These are phyloP conservation scores for Ceyx cyanopectus DNA, from an alignment of 2,113 vertebrate species.

Conservation along the genomic window DNA sequence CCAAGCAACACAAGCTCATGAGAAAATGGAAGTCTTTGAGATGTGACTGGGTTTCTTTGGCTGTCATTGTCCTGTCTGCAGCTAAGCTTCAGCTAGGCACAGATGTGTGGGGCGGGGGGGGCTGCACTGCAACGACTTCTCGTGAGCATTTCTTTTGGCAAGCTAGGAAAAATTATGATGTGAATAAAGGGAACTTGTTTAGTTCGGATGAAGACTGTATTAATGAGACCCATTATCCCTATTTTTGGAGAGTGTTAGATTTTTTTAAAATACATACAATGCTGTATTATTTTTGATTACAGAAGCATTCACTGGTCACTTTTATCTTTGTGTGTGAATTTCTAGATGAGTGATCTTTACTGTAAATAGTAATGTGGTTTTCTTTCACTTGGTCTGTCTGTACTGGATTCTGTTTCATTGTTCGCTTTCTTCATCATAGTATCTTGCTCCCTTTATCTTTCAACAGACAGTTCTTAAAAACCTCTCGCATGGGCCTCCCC, in stretches of 20 bases:
- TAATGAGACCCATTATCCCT: constrained; percentile 65
- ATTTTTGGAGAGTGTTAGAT: constrained; percentile 63
- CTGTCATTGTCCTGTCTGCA: background rate
- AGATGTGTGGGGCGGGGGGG: background rate
- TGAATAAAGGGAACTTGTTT: constrained; percentile 71
- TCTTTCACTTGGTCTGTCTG: constrained; percentile 58
- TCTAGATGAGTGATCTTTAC: constrained; percentile 53
- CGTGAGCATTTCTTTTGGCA: constrained; percentile 40
- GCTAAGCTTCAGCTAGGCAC: background rate
- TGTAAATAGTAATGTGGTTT: constrained; percentile 58
- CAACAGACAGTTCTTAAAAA: constrained; percentile 62
- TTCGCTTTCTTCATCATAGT: constrained; percentile 47
- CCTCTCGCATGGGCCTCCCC: background rate
- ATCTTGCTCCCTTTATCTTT: constrained; percentile 66
- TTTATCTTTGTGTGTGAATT: constrained; percentile 66
- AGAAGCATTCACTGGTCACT: constrained; percentile 57
- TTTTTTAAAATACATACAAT: constrained; percentile 42
- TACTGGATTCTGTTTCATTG: constrained; percentile 39
- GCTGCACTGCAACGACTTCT: background rate
- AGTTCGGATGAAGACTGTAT: constrained; percentile 48
- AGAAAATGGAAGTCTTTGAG: constrained; percentile 15
- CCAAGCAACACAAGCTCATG: background rate
- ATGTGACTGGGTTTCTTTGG: constrained; percentile 34
- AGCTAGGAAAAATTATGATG: constrained; percentile 21
- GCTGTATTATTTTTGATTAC: constrained; percentile 60